Evolutionary conservation across 2,797 vertebrate genomes (phyloP).

Genomic region (Gastrophryne carolinensis): DNA sequence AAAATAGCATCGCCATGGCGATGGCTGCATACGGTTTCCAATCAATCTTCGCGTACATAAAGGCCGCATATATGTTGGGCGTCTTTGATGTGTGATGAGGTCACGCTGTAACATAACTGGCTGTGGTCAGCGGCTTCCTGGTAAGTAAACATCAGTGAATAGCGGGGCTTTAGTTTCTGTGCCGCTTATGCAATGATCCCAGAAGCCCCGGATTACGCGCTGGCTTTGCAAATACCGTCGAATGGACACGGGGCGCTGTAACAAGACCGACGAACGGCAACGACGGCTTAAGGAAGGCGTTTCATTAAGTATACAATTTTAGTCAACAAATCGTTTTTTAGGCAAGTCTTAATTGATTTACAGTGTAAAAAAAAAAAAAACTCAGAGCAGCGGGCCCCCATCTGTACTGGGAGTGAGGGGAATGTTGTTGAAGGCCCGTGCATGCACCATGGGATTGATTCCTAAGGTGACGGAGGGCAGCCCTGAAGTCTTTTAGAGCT

Average conservation of each 20-base stretch:
- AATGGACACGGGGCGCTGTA: background rate
- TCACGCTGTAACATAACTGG: slow-evolving; percentile 15
- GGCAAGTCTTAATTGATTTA: too few relatives aligned
- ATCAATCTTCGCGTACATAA: background rate
- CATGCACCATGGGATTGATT: too few relatives aligned
- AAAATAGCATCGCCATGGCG: background rate
- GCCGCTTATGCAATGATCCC: background rate
- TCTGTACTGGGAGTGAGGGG: too few relatives aligned
- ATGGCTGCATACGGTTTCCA: background rate
- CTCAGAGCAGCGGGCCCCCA: too few relatives aligned
- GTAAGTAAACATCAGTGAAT: slow-evolving; percentile 5
- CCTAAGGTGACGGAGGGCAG: too few relatives aligned
- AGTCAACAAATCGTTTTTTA: too few relatives aligned
- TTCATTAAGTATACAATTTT: too few relatives aligned
- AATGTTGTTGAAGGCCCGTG: too few relatives aligned
- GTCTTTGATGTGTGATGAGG: slow-evolving; percentile 33
- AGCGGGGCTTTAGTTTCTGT: background rate
- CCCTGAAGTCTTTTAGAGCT: too few relatives aligned
- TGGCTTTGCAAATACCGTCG: background rate
- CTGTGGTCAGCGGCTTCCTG: slow-evolving; percentile 6
- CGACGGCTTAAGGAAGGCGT: background rate
- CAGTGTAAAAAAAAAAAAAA: too few relatives aligned
- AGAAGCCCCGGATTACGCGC: background rate
- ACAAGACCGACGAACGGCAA: background rate
- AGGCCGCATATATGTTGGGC: background rate